A percentile compares a stretch with the other conserved stretches of the same genome.
Conservation (phyloP, 2,797 vertebrate genomes). For the Caiman crocodilus region DNA sequence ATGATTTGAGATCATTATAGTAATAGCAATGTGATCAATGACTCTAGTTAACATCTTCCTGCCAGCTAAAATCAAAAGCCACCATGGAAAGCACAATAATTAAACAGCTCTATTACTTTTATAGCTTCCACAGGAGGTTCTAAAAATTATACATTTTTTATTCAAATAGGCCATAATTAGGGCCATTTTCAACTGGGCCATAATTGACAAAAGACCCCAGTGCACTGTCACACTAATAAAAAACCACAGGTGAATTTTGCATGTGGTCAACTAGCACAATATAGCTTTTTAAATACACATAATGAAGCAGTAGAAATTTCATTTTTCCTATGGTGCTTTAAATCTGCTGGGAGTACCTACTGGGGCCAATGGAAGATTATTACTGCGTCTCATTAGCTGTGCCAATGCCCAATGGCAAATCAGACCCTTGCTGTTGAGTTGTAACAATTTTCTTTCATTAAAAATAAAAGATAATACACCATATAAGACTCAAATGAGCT, state of each 20-base stretch:
- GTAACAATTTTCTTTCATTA: background rate
- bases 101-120: background rate
- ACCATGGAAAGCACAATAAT: background rate
- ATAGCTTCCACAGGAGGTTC: background rate
- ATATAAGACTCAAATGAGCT: background rate
- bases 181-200: background rate
- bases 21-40: background rate
- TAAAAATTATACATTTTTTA: background rate
- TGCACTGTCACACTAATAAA: background rate
- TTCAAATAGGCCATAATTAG: background rate
- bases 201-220: background rate
- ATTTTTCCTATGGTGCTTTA: background rate
- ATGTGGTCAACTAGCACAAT: background rate
- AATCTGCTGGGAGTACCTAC: rapidly evolving
- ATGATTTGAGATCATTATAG: background rate
- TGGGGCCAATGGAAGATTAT: background rate
- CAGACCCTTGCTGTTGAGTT: background rate
- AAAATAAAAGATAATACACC: background rate
- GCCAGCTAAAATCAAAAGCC: background rate
- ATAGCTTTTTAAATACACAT: background rate
- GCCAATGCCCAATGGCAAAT: background rate
- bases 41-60: background rate
- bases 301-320: background rate
- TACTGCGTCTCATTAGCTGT: background rate
- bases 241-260: background rate